phyloP scores from a whole-genome alignment of 2,113 vertebrate genomes.

The Cacatua alba region DNA sequence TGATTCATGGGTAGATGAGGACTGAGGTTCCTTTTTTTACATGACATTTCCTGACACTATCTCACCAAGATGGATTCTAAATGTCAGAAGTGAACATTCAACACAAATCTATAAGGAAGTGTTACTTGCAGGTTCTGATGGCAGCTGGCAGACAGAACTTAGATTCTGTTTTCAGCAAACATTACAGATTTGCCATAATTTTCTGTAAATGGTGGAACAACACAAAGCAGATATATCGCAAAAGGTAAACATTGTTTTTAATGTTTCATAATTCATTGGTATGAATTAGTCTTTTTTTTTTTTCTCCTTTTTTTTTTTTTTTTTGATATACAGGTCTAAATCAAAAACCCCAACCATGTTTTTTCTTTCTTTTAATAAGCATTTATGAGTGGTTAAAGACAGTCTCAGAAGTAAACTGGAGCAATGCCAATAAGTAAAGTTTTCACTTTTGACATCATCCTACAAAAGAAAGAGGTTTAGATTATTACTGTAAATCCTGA shows the following conservation, averaged over 20 bases:
- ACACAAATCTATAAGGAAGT: neutral
- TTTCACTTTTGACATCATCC: neutral
- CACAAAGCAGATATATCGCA: neutral
- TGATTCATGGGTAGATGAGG: neutral
- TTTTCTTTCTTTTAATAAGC: neutral
- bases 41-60: neutral
- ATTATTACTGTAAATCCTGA: neutral
- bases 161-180: neutral
- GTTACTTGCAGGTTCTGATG: neutral
- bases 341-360: fast-evolving
- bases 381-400: neutral
- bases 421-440: neutral
- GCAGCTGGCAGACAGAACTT: neutral
- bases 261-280: neutral
- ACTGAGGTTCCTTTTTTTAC: neutral
- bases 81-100: neutral
- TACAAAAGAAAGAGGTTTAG: neutral
- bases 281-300: neutral
- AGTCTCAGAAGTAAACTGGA: neutral
- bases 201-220: neutral
- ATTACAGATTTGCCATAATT: neutral
- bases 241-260: neutral
- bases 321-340: neutral
- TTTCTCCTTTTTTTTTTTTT: fast-evolving
- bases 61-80: neutral